Conservation (phyloP, 2,888 invertebrate genomes). For the Trichopria drosophilae region DNA sequence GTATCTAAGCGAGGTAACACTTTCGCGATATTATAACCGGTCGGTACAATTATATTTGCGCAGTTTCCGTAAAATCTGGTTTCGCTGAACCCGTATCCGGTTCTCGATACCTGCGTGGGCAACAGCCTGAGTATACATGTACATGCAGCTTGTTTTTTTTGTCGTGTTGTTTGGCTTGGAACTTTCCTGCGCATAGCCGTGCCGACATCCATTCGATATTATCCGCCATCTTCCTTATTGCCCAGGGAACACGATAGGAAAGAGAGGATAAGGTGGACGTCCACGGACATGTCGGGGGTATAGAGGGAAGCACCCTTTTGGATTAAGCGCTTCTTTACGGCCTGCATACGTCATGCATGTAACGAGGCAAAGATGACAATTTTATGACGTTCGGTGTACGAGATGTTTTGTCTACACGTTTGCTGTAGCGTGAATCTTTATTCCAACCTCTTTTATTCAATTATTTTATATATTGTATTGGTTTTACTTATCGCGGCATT, state of each 20-base stretch:
- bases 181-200: background rate
- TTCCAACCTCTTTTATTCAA: slow-evolving; percentile 18
- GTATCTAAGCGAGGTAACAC: background rate
- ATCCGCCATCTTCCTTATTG: slow-evolving; percentile 50
- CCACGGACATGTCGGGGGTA: background rate
- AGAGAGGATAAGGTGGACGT: slow-evolving; percentile 24
- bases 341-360: slow-evolving; percentile 43
- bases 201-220: slow-evolving; percentile 21
- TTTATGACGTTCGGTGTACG: no score
- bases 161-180: no score
- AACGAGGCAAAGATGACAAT: slow-evolving; percentile 40
- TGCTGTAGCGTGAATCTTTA: slow-evolving; percentile 21
- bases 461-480: no score
- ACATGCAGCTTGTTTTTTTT: no score
- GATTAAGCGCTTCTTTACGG: slow-evolving; percentile 46
- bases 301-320: slow-evolving; percentile 37
- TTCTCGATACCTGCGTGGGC: background rate
- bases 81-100: background rate
- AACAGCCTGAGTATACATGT: no score
- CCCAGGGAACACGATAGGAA: slow-evolving; percentile 29
- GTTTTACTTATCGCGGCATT: no score
- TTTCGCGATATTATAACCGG: no score
- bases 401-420: no score
- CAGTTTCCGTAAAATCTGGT: no score
- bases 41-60: no score